A percentile compares a stretch with the other conserved stretches of the same genome.
Conservation (phyloP, 2,797 vertebrate genomes). For the Orestias chungarensis region DNA sequence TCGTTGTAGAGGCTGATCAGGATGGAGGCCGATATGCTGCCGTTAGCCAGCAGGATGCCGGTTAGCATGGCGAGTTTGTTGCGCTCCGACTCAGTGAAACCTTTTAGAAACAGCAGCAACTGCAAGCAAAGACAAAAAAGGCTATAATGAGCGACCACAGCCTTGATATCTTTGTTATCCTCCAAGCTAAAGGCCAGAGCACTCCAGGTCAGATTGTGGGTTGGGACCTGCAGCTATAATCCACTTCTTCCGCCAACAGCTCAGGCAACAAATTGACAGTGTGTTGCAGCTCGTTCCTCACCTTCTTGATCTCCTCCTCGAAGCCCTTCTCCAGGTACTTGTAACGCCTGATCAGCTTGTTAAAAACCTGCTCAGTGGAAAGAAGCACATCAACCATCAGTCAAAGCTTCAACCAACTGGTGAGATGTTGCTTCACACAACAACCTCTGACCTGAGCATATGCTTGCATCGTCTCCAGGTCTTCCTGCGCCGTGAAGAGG, state of each 20-base stretch:
- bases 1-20: slow-evolving; percentile 97
- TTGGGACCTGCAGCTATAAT: background rate
- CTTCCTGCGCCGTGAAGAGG: slow-evolving; percentile 97
- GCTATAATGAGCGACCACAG: too few species aligned
- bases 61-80: slow-evolving; percentile 99
- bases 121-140: background rate
- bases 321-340: slow-evolving; percentile 99
- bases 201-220: background rate
- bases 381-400: background rate
- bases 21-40: slow-evolving; percentile 92
- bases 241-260: slow-evolving; percentile 44
- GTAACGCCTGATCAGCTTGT: slow-evolving; percentile 98
- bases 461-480: slow-evolving; percentile 98
- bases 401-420: background rate
- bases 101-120: slow-evolving; percentile 95
- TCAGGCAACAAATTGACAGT: slow-evolving; percentile 40
- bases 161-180: too few species aligned
- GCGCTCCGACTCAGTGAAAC: slow-evolving; percentile 96
- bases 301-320: slow-evolving; percentile 99
- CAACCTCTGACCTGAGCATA: slow-evolving; percentile 85
- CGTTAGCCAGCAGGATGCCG: slow-evolving; percentile 93
- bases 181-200: background rate
- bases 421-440: background rate
- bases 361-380: slow-evolving; percentile 86
- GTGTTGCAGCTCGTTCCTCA: background rate